These are phyloP conservation scores for Drosophila mercatorum DNA, from an alignment of 2,888 invertebrate species.

Conservation along the genomic window DNA sequence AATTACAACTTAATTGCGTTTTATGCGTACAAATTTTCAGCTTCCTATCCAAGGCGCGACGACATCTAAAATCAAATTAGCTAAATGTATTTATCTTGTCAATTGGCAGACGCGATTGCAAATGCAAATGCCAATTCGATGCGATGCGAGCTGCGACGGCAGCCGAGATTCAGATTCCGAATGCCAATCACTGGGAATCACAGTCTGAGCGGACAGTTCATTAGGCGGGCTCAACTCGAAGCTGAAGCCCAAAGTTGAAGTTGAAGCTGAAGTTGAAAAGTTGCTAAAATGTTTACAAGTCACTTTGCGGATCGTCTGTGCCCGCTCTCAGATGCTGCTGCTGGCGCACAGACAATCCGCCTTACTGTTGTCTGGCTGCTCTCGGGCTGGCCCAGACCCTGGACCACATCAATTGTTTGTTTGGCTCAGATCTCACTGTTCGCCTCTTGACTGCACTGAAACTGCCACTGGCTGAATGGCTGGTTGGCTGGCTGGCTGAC, in stretches of 20 bases:
- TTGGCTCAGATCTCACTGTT: constrained; percentile 57
- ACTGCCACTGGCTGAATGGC: not conserved
- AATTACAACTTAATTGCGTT: constrained; percentile 80
- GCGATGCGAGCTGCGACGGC: not conserved
- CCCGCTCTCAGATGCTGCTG: constrained; percentile 63
- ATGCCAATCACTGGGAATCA: constrained; percentile 68
- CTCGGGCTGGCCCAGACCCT: constrained; percentile 25
- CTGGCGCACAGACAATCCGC: constrained; percentile 63
- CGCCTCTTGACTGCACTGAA: constrained; percentile 30
- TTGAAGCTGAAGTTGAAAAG: constrained; percentile 73
- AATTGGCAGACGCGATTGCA: constrained; percentile 72
- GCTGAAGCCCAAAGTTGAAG: not conserved
- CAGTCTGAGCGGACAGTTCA: constrained; percentile 63
- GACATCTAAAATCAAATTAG: constrained; percentile 72
- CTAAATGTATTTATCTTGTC: constrained; percentile 82
- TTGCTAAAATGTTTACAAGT: constrained; percentile 81
- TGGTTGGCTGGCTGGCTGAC: not conserved
- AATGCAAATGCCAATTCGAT: constrained; percentile 17
- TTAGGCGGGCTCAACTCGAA: constrained; percentile 65
- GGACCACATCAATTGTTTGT: constrained; percentile 77
- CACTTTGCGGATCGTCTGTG: constrained; percentile 65
- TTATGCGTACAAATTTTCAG: constrained; percentile 72
- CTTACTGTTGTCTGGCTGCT: constrained; percentile 68
- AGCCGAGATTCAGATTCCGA: constrained; percentile 20
- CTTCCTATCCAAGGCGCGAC: constrained; percentile 59